These are phyloP conservation scores for Drosophila cardini DNA, from an alignment of 1,140 invertebrate species.

Conservation along the genomic window DNA sequence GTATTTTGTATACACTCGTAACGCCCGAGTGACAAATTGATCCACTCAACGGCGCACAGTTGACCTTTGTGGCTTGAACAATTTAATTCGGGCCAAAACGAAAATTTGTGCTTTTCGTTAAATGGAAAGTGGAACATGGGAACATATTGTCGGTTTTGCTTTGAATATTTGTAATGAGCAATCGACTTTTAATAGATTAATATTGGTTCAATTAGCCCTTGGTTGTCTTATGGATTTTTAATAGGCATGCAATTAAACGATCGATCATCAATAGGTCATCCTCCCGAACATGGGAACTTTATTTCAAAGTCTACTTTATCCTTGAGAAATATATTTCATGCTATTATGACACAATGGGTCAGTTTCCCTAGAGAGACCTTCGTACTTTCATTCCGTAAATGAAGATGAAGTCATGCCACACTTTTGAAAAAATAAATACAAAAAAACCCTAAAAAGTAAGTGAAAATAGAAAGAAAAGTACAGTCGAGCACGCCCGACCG, in stretches of 20 bases:
- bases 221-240: constrained; percentile 28
- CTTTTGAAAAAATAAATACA: constrained; percentile 18
- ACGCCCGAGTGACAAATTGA: constrained; percentile 29
- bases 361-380: constrained; percentile 37
- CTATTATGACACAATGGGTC: constrained; percentile 19
- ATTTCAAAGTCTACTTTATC: constrained; percentile 1
- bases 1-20: constrained; percentile 13
- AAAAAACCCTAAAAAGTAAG: too few relatives aligned
- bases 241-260: constrained; percentile 31
- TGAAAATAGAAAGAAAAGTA: constrained; percentile 25
- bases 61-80: constrained; percentile 60
- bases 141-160: constrained; percentile 36
- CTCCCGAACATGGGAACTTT: constrained; percentile 17
- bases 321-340: constrained; percentile 12
- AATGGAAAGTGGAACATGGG: constrained; percentile 79
- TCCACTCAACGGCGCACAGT: constrained; percentile 31
- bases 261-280: constrained; percentile 32
- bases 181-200: constrained; percentile 13
- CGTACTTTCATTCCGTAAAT: constrained; percentile 60
- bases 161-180: constrained; percentile 51
- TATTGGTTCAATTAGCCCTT: constrained; percentile 23
- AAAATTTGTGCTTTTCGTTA: constrained; percentile 51
- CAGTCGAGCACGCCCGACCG: too few relatives aligned
- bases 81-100: constrained; percentile 48
- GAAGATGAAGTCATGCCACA: constrained; percentile 73